phyloP scores from a whole-genome alignment of 2,113 vertebrate genomes.

The Sinocyclocheilus rhinocerous region DNA sequence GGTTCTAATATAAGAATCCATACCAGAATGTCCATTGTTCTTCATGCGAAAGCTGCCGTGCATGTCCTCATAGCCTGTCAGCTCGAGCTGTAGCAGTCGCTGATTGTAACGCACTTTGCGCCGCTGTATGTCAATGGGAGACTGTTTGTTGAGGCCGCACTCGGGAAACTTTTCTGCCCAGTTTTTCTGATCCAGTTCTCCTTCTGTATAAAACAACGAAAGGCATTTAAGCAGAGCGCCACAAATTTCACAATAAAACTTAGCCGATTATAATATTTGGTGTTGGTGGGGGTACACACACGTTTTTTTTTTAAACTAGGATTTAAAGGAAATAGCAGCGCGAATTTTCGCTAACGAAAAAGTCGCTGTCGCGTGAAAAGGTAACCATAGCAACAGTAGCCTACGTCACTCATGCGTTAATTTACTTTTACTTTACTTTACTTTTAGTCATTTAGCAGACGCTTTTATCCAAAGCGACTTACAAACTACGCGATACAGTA shows the following conservation, averaged over 20 bases:
- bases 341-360: too few species aligned
- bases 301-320: too few species aligned
- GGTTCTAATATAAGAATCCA: neutral
- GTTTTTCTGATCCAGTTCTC: constrained; percentile 78
- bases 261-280: neutral
- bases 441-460: too few species aligned
- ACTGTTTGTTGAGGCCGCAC: constrained; percentile 81
- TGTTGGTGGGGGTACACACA: too few species aligned
- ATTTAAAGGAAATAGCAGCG: too few species aligned
- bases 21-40: constrained; percentile 92
- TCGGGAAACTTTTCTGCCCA: constrained; percentile 77
- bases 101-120: constrained; percentile 75
- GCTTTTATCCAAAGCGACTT: too few species aligned
- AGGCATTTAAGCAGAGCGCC: neutral
- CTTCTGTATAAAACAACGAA: constrained; percentile 65
- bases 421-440: too few species aligned
- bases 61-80: constrained; percentile 76
- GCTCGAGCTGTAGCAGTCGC: constrained; percentile 69
- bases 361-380: too few species aligned
- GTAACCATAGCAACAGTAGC: too few species aligned
- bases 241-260: neutral
- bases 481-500: too few species aligned
- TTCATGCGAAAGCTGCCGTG: constrained; percentile 74
- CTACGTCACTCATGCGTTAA: too few species aligned
- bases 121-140: constrained; percentile 85